These are phyloP conservation scores for Netelia virgata DNA, from an alignment of 2,888 invertebrate species.

Conservation along the genomic window DNA sequence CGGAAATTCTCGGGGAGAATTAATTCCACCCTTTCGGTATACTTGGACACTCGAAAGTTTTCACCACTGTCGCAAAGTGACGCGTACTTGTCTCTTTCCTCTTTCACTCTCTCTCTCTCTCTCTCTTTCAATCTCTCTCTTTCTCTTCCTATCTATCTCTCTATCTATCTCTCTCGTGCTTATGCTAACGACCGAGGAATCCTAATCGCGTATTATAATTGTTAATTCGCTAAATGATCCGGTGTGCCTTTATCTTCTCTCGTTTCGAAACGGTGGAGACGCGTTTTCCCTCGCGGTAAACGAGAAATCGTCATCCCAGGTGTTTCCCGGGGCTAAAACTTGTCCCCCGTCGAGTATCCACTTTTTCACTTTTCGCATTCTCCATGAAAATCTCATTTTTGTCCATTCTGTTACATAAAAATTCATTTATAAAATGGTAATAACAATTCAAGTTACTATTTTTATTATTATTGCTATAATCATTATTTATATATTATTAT, in stretches of 20 bases:
- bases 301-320: conserved; percentile 28
- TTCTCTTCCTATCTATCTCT: too few relatives aligned
- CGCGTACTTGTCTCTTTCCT: conserved; percentile 59
- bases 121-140: conserved; percentile 1
- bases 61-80: conserved; percentile 70
- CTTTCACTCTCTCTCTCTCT: too few relatives aligned
- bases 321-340: conserved; percentile 14
- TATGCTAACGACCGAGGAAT: conserved; percentile 81
- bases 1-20: conserved; percentile 68
- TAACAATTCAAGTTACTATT: too few relatives aligned
- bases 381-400: background rate
- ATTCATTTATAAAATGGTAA: too few relatives aligned
- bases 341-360: conserved; percentile 30
- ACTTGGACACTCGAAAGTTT: conserved; percentile 77
- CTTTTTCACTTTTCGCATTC: conserved; percentile 41
- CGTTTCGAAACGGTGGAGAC: conserved; percentile 38
- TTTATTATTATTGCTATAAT: too few relatives aligned
- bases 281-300: conserved; percentile 20
- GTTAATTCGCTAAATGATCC: conserved; percentile 84
- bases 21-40: conserved; percentile 73
- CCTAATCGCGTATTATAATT: conserved; percentile 83
- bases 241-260: conserved; percentile 68
- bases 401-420: too few relatives aligned
- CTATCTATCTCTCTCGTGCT: conserved; percentile 73
- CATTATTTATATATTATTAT: too few relatives aligned